Percentiles rank a stretch among this genome's conserved stretches.
These are phyloP conservation scores for Bubo blakistoni DNA, from an alignment of 2,113 vertebrate genomes.

Conservation along the genomic window DNA sequence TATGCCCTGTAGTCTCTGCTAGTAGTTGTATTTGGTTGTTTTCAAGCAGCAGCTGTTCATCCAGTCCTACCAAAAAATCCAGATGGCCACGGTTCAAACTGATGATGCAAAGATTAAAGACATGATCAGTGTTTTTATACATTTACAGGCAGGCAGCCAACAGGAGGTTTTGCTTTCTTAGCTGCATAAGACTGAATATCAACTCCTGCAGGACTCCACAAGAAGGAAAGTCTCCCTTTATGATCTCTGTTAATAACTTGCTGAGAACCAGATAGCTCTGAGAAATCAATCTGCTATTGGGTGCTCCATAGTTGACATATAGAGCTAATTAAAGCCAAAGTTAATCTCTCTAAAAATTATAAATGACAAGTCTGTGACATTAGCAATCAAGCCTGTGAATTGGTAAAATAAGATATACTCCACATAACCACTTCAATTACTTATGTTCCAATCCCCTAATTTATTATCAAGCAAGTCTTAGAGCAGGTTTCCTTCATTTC, in stretches of 20 bases:
- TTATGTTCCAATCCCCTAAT: not conserved
- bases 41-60: not conserved
- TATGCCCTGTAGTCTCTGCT: not conserved
- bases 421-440: not conserved
- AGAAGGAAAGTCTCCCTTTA: not conserved
- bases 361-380: not conserved
- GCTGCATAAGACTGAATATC: accelerated
- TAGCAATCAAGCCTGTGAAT: not conserved
- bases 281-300: not conserved
- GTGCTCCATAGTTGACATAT: not conserved
- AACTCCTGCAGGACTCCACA: not conserved
- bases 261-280: not conserved
- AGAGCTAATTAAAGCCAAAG: not conserved
- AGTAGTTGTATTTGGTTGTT: not conserved
- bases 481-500: not conserved
- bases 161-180: not conserved
- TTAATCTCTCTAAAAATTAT: not conserved
- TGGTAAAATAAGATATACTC: not conserved
- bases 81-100: not conserved
- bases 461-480: not conserved
- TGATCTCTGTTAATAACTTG: not conserved
- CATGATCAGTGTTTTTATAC: not conserved
- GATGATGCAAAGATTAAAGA: not conserved
- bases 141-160: not conserved
- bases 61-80: not conserved